These are phyloP conservation scores for Haemorhous mexicanus DNA, from an alignment of 2,113 vertebrate genomes.

Conservation along the genomic window DNA sequence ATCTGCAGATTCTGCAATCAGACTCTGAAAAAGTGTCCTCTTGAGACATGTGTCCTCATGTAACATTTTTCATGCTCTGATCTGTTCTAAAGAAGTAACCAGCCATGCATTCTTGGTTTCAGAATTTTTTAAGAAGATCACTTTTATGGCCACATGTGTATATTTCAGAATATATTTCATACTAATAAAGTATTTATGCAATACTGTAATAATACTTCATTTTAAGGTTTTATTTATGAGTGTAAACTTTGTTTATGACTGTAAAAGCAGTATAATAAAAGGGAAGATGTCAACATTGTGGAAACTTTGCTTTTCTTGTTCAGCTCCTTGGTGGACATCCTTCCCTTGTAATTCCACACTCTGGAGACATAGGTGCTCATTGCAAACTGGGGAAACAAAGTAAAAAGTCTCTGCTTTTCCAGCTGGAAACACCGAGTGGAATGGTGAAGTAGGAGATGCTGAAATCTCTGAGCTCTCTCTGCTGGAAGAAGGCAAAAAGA, in stretches of 20 bases:
- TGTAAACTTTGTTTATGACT: background rate
- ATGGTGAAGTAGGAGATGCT: background rate
- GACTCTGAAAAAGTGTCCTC: background rate
- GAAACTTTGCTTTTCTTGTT: background rate
- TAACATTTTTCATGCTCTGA: background rate
- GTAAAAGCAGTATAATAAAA: background rate
- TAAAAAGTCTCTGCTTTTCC: background rate
- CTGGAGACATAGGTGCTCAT: background rate
- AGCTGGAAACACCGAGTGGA: background rate
- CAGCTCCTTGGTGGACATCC: background rate
- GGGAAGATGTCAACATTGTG: background rate
- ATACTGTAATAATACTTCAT: background rate
- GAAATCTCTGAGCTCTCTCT: background rate
- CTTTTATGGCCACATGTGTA: background rate
- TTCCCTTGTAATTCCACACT: background rate
- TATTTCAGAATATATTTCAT: background rate
- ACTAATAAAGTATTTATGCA: background rate
- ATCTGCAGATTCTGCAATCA: background rate
- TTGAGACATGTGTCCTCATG: background rate
- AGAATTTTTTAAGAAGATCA: background rate
- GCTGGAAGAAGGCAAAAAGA: background rate
- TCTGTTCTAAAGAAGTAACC: background rate
- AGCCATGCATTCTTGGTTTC: background rate
- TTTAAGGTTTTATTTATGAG: background rate
- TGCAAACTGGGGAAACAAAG: background rate